A percentile compares a stretch with the other conserved stretches of the same genome.
Conservation (phyloP, 2,113 vertebrate species). For the Monarcha castaneiventris region DNA sequence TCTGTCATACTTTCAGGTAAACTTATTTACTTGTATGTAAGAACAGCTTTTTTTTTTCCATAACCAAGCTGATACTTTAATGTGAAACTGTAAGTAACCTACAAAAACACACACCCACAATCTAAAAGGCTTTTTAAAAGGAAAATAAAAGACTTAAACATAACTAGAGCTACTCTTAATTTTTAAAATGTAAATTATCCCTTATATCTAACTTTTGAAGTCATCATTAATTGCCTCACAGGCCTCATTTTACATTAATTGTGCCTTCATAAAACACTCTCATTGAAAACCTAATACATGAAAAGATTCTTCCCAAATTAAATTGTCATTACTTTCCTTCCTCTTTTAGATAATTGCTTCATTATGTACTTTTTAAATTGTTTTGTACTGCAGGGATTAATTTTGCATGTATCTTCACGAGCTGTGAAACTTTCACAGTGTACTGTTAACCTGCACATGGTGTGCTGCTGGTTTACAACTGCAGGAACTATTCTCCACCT, state of each 20-base stretch:
- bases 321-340: neutral
- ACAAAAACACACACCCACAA: neutral
- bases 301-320: slow-evolving; percentile 12
- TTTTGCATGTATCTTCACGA: slow-evolving; percentile 49
- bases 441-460: neutral
- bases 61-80: neutral
- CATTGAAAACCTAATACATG: neutral
- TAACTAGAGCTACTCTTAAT: neutral
- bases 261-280: neutral
- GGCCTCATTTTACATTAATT: neutral
- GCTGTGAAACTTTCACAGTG: slow-evolving; percentile 30
- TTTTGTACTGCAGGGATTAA: slow-evolving; percentile 67
- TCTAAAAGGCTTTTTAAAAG: neutral
- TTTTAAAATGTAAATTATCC: slow-evolving; percentile 47
- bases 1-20: neutral
- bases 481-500: neutral
- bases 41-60: neutral
- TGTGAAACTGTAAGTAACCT: neutral
- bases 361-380: slow-evolving; percentile 58
- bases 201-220: slow-evolving; percentile 20
- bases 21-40: neutral
- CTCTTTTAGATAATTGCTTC: slow-evolving; percentile 56
- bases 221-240: slow-evolving; percentile 1
- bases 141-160: neutral
- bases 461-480: neutral